Percentiles rank a stretch among this genome's conserved stretches.
Conservation (phyloP, 2,888 invertebrate genomes). For the Trissolcus japonicus region DNA sequence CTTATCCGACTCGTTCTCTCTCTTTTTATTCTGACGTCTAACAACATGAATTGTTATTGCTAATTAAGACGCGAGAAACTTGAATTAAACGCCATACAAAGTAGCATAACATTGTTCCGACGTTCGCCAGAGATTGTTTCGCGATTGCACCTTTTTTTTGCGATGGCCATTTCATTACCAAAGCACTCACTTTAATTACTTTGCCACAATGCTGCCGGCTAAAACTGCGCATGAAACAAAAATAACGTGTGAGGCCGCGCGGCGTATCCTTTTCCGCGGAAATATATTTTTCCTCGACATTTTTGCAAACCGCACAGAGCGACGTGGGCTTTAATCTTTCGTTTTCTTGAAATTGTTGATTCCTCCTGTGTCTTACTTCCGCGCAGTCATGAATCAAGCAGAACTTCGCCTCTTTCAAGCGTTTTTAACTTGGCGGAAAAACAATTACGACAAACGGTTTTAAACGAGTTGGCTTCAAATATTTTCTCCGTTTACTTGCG, state of each 20-base stretch:
- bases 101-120: slow-evolving; percentile 4
- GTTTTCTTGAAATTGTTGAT: slow-evolving; percentile 23
- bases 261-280: slow-evolving; percentile 3
- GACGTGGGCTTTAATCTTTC: slow-evolving; percentile 24
- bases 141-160: slow-evolving; percentile 11
- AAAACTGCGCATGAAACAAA: slow-evolving; percentile 13
- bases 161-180: slow-evolving; percentile 21
- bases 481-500: too few relatives aligned
- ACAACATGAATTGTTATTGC: slow-evolving; percentile 5
- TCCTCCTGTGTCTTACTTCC: slow-evolving; percentile 2
- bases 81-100: slow-evolving; percentile 7
- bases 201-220: slow-evolving; percentile 1
- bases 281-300: slow-evolving; percentile 3
- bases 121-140: slow-evolving; percentile 1
- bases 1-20: too few relatives aligned
- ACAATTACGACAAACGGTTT: slow-evolving; percentile 25
- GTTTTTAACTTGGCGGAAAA: slow-evolving; percentile 19
- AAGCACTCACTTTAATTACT: slow-evolving; percentile 32
- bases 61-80: background rate
- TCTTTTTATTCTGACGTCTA: background rate
- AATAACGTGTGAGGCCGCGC: slow-evolving; percentile 14
- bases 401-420: slow-evolving; percentile 20
- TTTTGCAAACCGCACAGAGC: slow-evolving; percentile 1
- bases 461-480: background rate
- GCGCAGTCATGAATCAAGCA: slow-evolving; percentile 18